phyloP scores from a whole-genome alignment of 2,113 vertebrate species.

The Hippocampus mohnikei region DNA sequence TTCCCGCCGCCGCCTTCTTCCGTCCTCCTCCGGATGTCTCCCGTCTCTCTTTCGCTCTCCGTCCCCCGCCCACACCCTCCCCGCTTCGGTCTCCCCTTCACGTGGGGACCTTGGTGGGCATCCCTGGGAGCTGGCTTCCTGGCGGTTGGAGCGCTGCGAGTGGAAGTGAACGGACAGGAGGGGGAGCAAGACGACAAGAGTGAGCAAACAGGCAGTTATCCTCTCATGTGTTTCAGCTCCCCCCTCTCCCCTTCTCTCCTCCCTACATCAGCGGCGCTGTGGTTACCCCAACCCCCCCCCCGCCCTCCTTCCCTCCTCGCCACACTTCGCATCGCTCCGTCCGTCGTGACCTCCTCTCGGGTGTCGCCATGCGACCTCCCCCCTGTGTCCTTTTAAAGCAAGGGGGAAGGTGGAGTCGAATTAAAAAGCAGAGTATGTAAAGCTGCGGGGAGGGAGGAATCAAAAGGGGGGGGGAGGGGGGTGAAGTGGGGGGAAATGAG shows the following conservation, averaged over 20 bases:
- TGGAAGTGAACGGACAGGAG: constrained; percentile 64
- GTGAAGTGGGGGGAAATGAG: constrained; percentile 30
- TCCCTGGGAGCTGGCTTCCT: constrained; percentile 56
- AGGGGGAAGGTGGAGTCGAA: constrained; percentile 63
- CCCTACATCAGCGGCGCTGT: constrained; percentile 7
- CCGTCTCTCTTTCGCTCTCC: constrained; percentile 50
- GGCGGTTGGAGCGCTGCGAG: constrained; percentile 57
- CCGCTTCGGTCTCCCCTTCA: constrained; percentile 56
- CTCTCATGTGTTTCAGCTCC: constrained; percentile 47
- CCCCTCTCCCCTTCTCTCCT: not conserved
- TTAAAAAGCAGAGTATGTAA: constrained; percentile 77
- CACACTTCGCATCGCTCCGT: constrained; percentile 46
- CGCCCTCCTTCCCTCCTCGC: constrained; percentile 30
- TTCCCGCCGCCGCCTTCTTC: constrained; percentile 47
- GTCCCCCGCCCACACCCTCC: constrained; percentile 14
- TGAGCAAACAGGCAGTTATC: constrained; percentile 68
- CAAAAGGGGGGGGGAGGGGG: constrained; percentile 19
- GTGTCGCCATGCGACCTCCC: constrained; percentile 53
- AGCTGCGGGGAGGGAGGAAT: constrained; percentile 62
- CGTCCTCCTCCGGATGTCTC: constrained; percentile 48
- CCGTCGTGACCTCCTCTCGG: constrained; percentile 62
- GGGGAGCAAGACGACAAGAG: constrained; percentile 63
- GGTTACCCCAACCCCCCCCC: constrained; percentile 29
- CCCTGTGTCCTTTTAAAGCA: constrained; percentile 49
- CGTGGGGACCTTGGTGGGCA: constrained; percentile 61